Evolutionary conservation across 2,888 invertebrate genomes (phyloP), one percentile per base, ranked within the genome.

Genomic region (Melanargia galathea): DNA sequence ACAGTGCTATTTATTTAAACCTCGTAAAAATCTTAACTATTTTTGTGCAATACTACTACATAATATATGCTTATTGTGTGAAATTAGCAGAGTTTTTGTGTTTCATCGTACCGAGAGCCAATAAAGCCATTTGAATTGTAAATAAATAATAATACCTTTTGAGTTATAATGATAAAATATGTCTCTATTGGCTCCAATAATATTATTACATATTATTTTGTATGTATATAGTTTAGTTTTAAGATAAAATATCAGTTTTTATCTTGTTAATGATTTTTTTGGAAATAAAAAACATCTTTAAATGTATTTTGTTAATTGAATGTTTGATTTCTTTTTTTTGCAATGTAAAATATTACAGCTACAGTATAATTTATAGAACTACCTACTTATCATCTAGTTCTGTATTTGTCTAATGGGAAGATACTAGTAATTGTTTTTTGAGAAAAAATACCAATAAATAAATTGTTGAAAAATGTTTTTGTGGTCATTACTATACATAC

Each of bases 31-130:
- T 33, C 35, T 52, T 52, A 30, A 30, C 24, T 20, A 52, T 35
- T 52, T 30, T 13, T 52, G 52, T 52, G 52, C 52, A 52, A 52
- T 52, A 52, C 52, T 52, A 35, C 18, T 52, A n/a, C n/a, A n/a
- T 6, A 16, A 2, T 40, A 18, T 43, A 43, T 13, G 30, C 11
- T n/a, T n/a, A n/a, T n/a, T n/a, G 35, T 52, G 52, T 52, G 52
- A 52, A 52, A 35, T 7, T 52, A 52, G 35, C 33, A 20, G 52
- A 35, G 11, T 18, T 52, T 52, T 33, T 49, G 33, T 52, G 18
- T 52, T 52, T 51, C 20, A 20, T 10, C 35, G 52, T 20, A 20
- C 16, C 20, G 1, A 20, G 52, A 35, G 20, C 52, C 33, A 35
- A 13, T 35, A 16, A 13, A 52, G 45, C 11, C 11, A 11, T 18